phyloP scores from a whole-genome alignment of 2,113 vertebrate genomes.

The cattle (Bos taurus) region DNA sequence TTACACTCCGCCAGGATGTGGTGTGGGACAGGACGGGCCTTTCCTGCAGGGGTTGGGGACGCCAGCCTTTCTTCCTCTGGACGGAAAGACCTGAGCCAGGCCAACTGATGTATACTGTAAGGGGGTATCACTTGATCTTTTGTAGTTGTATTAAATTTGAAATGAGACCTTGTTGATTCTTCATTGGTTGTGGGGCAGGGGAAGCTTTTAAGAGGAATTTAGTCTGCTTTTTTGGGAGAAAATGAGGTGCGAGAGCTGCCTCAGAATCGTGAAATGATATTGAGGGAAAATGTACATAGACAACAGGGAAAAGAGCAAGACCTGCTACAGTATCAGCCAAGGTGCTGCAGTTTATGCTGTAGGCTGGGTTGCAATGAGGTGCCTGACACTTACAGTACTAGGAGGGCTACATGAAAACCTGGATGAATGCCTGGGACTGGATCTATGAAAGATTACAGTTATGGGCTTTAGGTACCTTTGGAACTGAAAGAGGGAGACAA shows the following conservation, averaged over 20 bases:
- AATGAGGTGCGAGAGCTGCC: not conserved
- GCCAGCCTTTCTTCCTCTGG: not conserved
- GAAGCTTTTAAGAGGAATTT: not conserved
- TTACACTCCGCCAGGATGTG: constrained; percentile 4
- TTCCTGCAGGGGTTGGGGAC: not conserved
- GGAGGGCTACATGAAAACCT: not conserved
- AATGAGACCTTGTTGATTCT: constrained; percentile 24
- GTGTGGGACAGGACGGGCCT: not conserved
- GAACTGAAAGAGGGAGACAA: not conserved
- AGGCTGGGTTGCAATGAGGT: not conserved
- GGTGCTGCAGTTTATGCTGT: not conserved
- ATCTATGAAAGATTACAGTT: not conserved
- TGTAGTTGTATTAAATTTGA: constrained; percentile 66
- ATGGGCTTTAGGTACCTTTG: not conserved
- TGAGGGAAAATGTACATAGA: not conserved
- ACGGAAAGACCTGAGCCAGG: not conserved
- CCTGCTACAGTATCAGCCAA: not conserved
- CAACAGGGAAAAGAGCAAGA: not conserved
- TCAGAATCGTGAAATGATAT: not conserved
- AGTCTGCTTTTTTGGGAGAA: not conserved
- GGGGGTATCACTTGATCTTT: not conserved
- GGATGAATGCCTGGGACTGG: not conserved
- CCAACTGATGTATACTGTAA: not conserved
- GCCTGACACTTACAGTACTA: not conserved
- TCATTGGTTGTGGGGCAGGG: not conserved